Percentiles rank a stretch among this genome's conserved stretches.
Conservation (phyloP, 1,140 invertebrate species). For the Pseudomyrmex pallidus region DNA sequence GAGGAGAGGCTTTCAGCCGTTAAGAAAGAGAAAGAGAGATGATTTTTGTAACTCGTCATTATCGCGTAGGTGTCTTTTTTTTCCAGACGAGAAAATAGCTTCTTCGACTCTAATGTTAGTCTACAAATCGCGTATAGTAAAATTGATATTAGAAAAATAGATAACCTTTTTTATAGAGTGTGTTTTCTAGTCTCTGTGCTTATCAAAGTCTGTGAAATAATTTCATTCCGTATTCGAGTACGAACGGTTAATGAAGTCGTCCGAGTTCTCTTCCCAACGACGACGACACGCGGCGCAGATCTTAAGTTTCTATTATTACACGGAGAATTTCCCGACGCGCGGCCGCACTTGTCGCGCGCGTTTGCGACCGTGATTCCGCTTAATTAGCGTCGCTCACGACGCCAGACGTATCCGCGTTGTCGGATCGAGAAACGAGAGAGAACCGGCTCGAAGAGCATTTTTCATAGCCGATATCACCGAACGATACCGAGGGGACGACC, state of each 20-base stretch:
- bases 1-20: conserved; percentile 13
- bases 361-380: conserved; percentile 40
- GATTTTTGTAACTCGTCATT: conserved; percentile 13
- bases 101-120: too few relatives aligned
- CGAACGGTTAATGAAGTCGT: conserved; percentile 27
- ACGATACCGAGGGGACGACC: conserved; percentile 19
- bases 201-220: not conserved
- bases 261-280: not conserved
- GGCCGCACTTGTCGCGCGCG: conserved; percentile 28
- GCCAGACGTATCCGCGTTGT: conserved; percentile 23
- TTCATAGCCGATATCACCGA: conserved; percentile 70
- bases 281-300: not conserved
- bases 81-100: not conserved
- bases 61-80: not conserved
- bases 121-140: too few relatives aligned
- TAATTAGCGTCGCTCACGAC: conserved; percentile 49
- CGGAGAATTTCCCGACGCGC: conserved; percentile 11
- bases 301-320: conserved; percentile 53
- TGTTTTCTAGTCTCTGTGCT: not conserved
- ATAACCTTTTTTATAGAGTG: not conserved
- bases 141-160: not conserved
- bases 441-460: conserved; percentile 60
- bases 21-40: conserved; percentile 4
- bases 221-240: not conserved
- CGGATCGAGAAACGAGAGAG: conserved; percentile 21